These are phyloP conservation scores for Melanotaenia boesemani DNA, from an alignment of 2,797 vertebrate genomes.

Conservation along the genomic window DNA sequence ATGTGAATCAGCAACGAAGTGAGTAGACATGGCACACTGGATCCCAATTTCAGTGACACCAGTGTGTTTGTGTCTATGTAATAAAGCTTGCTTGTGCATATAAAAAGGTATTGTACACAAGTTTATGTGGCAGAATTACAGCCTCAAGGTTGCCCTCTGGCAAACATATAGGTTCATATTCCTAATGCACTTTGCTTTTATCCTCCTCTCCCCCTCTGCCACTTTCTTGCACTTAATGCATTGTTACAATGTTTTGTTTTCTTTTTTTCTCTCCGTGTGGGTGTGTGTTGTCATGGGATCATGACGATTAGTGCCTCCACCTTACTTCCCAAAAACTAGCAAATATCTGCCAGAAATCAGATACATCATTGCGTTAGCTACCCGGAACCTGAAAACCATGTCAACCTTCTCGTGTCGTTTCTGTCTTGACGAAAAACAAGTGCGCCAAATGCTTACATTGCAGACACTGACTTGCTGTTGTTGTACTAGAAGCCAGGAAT, in stretches of 20 bases:
- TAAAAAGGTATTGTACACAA: constrained; percentile 1
- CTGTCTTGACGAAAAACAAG: not conserved
- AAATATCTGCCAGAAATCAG: constrained; percentile 21
- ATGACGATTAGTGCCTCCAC: constrained; percentile 16
- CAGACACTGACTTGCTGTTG: not conserved
- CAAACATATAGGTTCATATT: constrained; percentile 28
- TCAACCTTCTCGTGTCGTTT: not conserved
- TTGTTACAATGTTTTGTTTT: not conserved
- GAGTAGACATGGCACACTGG: constrained; percentile 32
- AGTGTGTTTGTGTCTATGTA: constrained; percentile 23
- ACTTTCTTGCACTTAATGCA: not conserved
- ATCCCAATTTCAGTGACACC: constrained; percentile 28
- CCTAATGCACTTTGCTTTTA: constrained; percentile 13
- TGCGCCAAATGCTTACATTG: not conserved
- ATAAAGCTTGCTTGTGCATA: constrained; percentile 24
- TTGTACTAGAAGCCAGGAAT: too few relatives aligned
- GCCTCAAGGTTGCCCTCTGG: constrained; percentile 25
- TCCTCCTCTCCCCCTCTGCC: not conserved
- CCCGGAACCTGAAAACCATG: not conserved
- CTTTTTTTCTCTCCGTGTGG: not conserved
- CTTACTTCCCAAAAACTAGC: constrained; percentile 1
- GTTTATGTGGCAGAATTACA: constrained; percentile 24
- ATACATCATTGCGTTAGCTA: not conserved
- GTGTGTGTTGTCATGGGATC: not conserved
- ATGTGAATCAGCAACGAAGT: constrained; percentile 41